Base-by-base conservation (phyloP, 2,797 vertebrate species). In the Danio tinwini region DNA sequence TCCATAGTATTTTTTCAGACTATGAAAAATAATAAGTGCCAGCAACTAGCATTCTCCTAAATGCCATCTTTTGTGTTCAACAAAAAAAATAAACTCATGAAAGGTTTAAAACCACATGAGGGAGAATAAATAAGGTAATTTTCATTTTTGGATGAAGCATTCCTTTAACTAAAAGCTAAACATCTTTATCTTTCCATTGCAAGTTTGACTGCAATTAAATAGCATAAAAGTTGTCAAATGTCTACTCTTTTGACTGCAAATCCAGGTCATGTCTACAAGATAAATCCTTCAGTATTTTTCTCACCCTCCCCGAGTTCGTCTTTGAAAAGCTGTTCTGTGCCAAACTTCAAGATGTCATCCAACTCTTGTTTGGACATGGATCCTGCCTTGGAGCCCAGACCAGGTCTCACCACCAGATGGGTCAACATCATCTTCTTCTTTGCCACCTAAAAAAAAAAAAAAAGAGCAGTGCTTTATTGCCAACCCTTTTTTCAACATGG, bases 371-470 rank as follows among this genome's bases (percentile, higher is more conserved):
- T 99, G 62, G 97, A 98, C 98, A 99, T 99, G 83, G 97, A 99
- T 50, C 98, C 97, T 0, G 97, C 98, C 90, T 99, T 99, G 72
- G 97, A 98, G 81, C 98, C 98, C 37, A 99, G 89, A 47, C 98
- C 98, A 0, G 98, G 98, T 53, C 98, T 94, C 84, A 99, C 98
- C 83, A 99, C 98, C 81, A 99, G 91, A 86, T 99, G 98, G 9
- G 98, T 99, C 75, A 99, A 90, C 98, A 99, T 99, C 98, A 99
- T 99, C 89, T 99, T 99, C 90, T 99, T 99, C 93, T 99, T 99
- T 2, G 98, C 98, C 91, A 99, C 98, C 92, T 99, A 59, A 47
- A 11, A 49, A 3, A 13, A 13, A 49, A 72, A 6, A 3, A 4
- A 12, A 21, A 55, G 7, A 6, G 5, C 14, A 13, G 17, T 37